Base-by-base conservation (phyloP, 2,888 invertebrate genomes). In the Diaperis boleti region DNA sequence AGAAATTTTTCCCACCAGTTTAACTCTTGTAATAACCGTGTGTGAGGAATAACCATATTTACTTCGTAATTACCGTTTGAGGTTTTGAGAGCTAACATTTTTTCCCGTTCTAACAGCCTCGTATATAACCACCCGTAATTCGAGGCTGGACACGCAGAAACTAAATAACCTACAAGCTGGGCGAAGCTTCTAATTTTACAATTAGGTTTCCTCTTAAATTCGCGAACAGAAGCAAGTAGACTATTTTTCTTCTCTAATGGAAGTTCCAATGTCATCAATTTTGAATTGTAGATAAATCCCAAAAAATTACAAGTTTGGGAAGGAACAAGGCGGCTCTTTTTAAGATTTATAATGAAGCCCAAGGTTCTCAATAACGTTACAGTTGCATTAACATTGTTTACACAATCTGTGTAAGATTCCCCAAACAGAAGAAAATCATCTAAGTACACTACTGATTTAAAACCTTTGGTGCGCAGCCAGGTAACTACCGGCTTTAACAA, bases 121-220 rank as follows among this genome's bases (percentile, higher is more conserved):
- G 62, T 64, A 33, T 69, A 61, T 3, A 69, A n/a, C 65, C 62
- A 63, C 2, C 66, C 65, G 50, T 69, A 69, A 11, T 49, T 55
- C 8, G 69, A 45, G n/a, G 65, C 69, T 11, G 66, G 60, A 50
- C 64, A 70, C 26, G 35, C 45, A 7, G 69, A 39, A 14, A 64
- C 41, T 10, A 66, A 18, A 4, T 14, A 18, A 6, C 64, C 64
- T 8, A 62, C 17, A 5, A 64, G 57, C 22, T 31, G 26, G 3
- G 22, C 52, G 26, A 50, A 65, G 14, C 29, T 37, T 18, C 63
- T 13, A 59, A 67, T 65, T 29, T 33, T 68, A 35, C 59, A 59
- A 18, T 7, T 11, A 6, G n/a, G 5, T 1, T 5, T 1, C 3
- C 6, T 8, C 6, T 13, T 8, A 8, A 35, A 15, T 3, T 18